Percentiles rank a stretch among this genome's conserved stretches.
Conservation (phyloP, 2,888 invertebrate genomes). For the Drosophila mulleri region DNA sequence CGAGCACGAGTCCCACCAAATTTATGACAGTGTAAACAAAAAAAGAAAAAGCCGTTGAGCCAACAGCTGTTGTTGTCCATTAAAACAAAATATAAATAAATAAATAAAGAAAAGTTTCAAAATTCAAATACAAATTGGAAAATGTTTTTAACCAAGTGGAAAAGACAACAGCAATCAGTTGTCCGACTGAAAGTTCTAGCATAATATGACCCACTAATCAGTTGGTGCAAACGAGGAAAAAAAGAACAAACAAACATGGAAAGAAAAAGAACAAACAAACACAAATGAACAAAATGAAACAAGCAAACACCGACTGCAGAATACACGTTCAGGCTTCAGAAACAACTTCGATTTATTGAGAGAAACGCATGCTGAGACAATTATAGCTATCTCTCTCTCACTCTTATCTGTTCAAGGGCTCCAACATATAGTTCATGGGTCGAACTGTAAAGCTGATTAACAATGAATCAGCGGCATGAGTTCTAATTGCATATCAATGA, state of each 20-base stretch:
- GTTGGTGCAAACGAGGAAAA: not conserved
- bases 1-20: constrained; percentile 47
- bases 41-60: not conserved
- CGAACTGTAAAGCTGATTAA: not conserved
- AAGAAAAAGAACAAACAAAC: not conserved
- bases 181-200: constrained; percentile 8
- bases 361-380: not conserved
- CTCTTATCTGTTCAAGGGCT: not conserved
- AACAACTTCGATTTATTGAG: no score
- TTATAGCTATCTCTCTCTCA: not conserved
- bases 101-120: not conserved
- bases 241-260: not conserved
- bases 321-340: not conserved
- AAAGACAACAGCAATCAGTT: constrained; percentile 9
- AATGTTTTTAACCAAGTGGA: constrained; percentile 4
- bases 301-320: not conserved
- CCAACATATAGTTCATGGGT: not conserved
- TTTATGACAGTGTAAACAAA: constrained; percentile 61
- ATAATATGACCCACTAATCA: constrained; percentile 42
- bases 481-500: not conserved
- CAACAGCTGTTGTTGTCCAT: constrained; percentile 70
- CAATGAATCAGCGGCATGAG: not conserved
- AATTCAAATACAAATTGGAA: constrained; percentile 17
- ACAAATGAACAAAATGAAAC: not conserved
- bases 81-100: constrained; percentile 13